Conservation (phyloP, 2,888 invertebrate species). For the Hecatera dysodea region DNA sequence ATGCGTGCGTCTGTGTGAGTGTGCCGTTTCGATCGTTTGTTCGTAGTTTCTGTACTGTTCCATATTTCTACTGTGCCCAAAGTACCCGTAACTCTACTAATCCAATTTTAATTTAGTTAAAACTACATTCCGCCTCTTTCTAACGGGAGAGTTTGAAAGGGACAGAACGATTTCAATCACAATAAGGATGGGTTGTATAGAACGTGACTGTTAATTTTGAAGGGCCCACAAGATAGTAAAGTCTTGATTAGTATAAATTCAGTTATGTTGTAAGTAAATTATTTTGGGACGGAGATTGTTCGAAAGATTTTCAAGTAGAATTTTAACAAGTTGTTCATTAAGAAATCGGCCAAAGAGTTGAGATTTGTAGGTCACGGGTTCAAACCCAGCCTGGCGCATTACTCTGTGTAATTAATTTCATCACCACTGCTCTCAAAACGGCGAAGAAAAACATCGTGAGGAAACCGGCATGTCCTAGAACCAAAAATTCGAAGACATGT, state of each 20-base stretch:
- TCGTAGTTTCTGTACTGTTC: too few species aligned
- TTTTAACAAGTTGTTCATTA: neutral
- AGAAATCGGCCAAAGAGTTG: neutral
- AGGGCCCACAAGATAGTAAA: slow-evolving; percentile 22
- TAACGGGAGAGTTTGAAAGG: slow-evolving; percentile 24
- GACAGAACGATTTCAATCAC: slow-evolving; percentile 40
- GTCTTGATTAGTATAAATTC: slow-evolving; percentile 22
- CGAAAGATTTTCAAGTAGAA: neutral
- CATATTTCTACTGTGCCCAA: too few species aligned
- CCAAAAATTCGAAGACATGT: too few species aligned
- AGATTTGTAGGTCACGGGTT: too few species aligned
- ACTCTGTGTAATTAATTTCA: too few species aligned
- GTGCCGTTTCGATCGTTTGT: too few species aligned
- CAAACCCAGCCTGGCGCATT: too few species aligned
- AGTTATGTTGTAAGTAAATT: slow-evolving; percentile 22
- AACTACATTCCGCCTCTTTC: slow-evolving; percentile 31
- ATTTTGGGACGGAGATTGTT: slow-evolving; percentile 6
- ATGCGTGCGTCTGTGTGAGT: too few species aligned
- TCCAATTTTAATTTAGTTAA: slow-evolving; percentile 54
- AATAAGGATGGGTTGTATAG: slow-evolving; percentile 32
- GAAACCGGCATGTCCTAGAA: too few species aligned
- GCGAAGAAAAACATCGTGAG: too few species aligned
- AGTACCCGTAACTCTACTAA: slow-evolving; percentile 49
- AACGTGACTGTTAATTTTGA: slow-evolving; percentile 41
- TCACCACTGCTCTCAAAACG: too few species aligned